Conservation (phyloP, 2,797 vertebrate genomes). For the Atherinosoma microstoma region DNA sequence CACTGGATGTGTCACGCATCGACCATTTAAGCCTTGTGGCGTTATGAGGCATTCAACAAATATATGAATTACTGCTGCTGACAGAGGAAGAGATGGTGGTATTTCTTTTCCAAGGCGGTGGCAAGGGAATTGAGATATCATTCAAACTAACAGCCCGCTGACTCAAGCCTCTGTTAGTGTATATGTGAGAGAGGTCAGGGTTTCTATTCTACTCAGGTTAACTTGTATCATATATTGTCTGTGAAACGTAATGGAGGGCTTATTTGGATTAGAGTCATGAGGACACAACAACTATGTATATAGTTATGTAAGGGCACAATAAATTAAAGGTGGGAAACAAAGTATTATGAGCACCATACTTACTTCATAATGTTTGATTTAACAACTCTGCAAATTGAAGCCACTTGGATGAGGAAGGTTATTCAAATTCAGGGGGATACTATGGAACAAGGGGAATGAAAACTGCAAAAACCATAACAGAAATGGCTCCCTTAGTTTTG, state of each 20-base stretch:
- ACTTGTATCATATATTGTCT: conserved; percentile 69
- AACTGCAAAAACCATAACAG: background rate
- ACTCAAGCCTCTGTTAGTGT: conserved; percentile 78
- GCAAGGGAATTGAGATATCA: conserved; percentile 83
- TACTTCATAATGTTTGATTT: conserved; percentile 30
- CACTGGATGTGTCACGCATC: conserved; percentile 53
- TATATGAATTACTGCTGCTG: conserved; percentile 75
- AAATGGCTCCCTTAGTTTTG: conserved; percentile 18
- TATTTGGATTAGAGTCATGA: conserved; percentile 60
- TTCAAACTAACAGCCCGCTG: conserved; percentile 82
- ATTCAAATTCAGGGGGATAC: conserved; percentile 2
- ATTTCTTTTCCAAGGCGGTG: conserved; percentile 78
- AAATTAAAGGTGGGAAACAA: conserved; percentile 27
- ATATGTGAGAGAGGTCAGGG: conserved; percentile 81
- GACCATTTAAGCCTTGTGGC: conserved; percentile 60
- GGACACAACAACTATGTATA: conserved; percentile 48
- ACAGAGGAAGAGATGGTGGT: conserved; percentile 69
- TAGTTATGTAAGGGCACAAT: conserved; percentile 23
- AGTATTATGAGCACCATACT: background rate
- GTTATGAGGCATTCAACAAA: conserved; percentile 69
- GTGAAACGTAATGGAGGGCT: conserved; percentile 42
- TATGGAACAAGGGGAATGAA: conserved; percentile 10
- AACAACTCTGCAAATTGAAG: conserved; percentile 21
- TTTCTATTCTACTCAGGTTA: conserved; percentile 76
- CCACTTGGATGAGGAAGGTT: conserved; percentile 13